phyloP scores from a whole-genome alignment of 1,140 invertebrate genomes.

The Drosophila mojavensis region DNA sequence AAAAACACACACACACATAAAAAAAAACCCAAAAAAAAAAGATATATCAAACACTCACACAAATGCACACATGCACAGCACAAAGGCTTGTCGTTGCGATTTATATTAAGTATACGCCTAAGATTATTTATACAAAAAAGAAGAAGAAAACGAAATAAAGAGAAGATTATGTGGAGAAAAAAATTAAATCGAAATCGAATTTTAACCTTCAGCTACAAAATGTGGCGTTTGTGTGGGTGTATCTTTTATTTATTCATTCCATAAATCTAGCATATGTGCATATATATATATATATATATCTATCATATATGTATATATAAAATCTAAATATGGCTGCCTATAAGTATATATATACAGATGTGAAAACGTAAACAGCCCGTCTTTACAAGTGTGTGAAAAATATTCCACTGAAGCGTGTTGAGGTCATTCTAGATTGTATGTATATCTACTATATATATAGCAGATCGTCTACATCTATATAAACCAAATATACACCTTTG shows the following conservation, averaged over 20 bases:
- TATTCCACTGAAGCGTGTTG: conserved; percentile 66
- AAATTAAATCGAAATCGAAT: conserved; percentile 39
- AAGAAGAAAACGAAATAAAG: conserved; percentile 72
- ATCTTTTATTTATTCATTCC: conserved; percentile 61
- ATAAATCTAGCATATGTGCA: conserved; percentile 41
- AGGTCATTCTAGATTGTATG: conserved; percentile 54
- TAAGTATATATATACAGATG: conserved; percentile 33
- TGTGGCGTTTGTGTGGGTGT: conserved; percentile 61
- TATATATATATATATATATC: conserved; percentile 49
- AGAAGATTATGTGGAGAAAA: conserved; percentile 48
- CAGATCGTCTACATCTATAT: conserved; percentile 4
- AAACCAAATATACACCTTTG: not conserved
- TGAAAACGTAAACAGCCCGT: conserved; percentile 47
- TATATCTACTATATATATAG: conserved; percentile 2
- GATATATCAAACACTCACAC: conserved; percentile 5
- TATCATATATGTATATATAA: conserved; percentile 12
- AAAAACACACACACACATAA: conserved; percentile 18
- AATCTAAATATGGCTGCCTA: conserved; percentile 44
- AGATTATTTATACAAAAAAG: conserved; percentile 77
- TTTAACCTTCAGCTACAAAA: conserved; percentile 63
- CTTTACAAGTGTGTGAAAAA: conserved; percentile 52
- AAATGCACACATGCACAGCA: conserved; percentile 26
- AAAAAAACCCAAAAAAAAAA: conserved; percentile 18
- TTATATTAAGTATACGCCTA: conserved; percentile 78
- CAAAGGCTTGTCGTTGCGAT: conserved; percentile 59